A percentile compares a stretch with the other conserved stretches of the same genome.
Conservation (phyloP, 35 echinoderm and acorn worm species). For the Apostichopus japonicus region DNA sequence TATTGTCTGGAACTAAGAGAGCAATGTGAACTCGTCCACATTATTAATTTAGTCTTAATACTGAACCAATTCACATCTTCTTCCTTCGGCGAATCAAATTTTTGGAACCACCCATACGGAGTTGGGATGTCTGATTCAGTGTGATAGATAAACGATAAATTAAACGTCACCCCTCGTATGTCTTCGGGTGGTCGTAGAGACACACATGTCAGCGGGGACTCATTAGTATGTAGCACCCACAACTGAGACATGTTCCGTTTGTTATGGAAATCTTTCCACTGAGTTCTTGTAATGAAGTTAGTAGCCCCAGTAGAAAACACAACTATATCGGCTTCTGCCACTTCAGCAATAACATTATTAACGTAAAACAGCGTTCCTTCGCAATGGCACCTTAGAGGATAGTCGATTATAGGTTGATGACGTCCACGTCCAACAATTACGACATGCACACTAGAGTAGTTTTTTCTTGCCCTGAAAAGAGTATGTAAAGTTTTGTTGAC, state of each 20-base stretch:
- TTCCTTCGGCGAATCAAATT: too few relatives aligned
- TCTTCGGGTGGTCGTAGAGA: neutral
- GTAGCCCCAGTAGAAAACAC: neutral
- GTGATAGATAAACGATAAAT: neutral
- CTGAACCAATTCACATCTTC: neutral
- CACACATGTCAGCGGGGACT: neutral
- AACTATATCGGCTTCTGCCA: neutral
- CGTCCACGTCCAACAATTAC: too few relatives aligned
- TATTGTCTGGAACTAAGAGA: neutral
- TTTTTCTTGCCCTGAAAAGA: too few relatives aligned
- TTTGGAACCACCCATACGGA: too few relatives aligned
- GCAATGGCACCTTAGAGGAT: neutral
- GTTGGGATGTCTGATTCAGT: neutral
- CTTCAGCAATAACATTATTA: neutral
- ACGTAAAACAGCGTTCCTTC: neutral
- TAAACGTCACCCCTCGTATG: neutral
- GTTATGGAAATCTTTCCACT: neutral
- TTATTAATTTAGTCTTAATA: neutral
- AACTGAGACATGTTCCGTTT: neutral
- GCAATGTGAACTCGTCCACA: conserved; percentile 6
- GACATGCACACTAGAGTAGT: too few relatives aligned
- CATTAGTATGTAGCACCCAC: neutral
- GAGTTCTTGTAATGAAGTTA: neutral
- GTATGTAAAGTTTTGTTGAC: too few relatives aligned
- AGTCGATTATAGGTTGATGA: too few relatives aligned